These are phyloP conservation scores for Phymorhynchus buccinoides DNA, from an alignment of 1,140 invertebrate genomes.

Conservation along the genomic window DNA sequence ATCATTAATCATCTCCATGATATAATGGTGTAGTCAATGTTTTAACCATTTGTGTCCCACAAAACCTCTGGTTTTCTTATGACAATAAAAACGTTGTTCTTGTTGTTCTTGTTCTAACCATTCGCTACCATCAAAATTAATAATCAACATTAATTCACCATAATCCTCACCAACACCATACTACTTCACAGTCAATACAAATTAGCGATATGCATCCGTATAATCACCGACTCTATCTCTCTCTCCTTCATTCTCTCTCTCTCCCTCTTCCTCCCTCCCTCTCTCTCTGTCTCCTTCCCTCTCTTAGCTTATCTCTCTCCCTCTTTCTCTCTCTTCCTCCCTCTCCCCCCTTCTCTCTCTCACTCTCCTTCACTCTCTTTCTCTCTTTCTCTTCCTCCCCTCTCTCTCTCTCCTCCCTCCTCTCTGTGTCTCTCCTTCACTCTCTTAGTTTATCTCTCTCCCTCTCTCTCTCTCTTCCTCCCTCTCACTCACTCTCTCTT, in stretches of 20 bases:
- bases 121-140: too few relatives aligned
- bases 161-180: too few relatives aligned
- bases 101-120: too few relatives aligned
- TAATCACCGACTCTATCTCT: too few relatives aligned
- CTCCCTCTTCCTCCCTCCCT: background rate
- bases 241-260: background rate
- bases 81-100: too few relatives aligned
- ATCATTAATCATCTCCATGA: too few relatives aligned
- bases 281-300: background rate
- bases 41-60: too few relatives aligned
- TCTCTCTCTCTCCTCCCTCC: background rate
- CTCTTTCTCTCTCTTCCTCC: background rate
- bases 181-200: too few relatives aligned
- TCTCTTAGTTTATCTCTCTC: background rate
- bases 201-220: too few relatives aligned
- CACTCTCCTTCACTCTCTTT: slow-evolving; percentile 19
- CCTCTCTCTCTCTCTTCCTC: background rate
- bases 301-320: background rate
- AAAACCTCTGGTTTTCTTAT: too few relatives aligned
- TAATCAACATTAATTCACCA: too few relatives aligned
- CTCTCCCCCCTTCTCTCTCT: background rate
- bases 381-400: slow-evolving; percentile 6
- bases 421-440: background rate
- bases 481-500: background rate
- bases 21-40: too few relatives aligned